Base-by-base conservation (phyloP, 2,797 vertebrate species). In the Neosilurus mollespiculum region DNA sequence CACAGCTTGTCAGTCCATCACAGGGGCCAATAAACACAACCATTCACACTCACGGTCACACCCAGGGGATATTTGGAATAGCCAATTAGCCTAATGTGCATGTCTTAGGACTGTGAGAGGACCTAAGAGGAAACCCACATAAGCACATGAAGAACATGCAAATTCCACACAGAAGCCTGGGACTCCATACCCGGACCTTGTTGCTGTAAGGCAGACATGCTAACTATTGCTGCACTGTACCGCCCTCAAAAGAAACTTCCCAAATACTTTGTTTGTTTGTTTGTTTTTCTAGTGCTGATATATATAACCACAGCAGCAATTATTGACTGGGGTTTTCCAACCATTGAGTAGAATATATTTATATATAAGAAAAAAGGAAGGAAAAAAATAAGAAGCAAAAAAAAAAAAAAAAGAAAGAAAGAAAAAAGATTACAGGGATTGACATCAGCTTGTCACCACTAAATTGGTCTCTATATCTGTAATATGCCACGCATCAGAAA, bases 381-480 rank as follows among this genome's bases (percentile, higher is more conserved):
- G 14, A 66, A 24, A 84, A 67, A 59, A 91, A 82, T 53, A 70
- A 86, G 43, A 77, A 64, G 79, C n/a, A 75, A 90, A 84, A 56
- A 64, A 83, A 66, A 34, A 86, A 64, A 88, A 81, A 30, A 76
- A 89, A 82, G 78, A 26, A 78, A n/a, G n/a, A 89, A 82, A 54
- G 56, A 81, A 66, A n/a, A 85, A 51, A 87, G 65, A 81, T 87
- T 75, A 61, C 86, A 91, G 83, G 80, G 87, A 87, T 30, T 91
- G 91, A 94, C 91, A 91, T 93, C 89, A 92, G 85, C 87, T 87
- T 86, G 88, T 85, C 86, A n/a, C 30, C 12, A 3, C 30, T 59
- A 37, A 43, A 61, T 56, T 43, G 24, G 88, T 84, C 88, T 88
- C 75, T 84, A 88, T 83, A 84, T 88, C 89, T 83, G 81, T 86